phyloP scores from a whole-genome alignment of 2,888 invertebrate genomes.

The Cactoblastis cactorum region DNA sequence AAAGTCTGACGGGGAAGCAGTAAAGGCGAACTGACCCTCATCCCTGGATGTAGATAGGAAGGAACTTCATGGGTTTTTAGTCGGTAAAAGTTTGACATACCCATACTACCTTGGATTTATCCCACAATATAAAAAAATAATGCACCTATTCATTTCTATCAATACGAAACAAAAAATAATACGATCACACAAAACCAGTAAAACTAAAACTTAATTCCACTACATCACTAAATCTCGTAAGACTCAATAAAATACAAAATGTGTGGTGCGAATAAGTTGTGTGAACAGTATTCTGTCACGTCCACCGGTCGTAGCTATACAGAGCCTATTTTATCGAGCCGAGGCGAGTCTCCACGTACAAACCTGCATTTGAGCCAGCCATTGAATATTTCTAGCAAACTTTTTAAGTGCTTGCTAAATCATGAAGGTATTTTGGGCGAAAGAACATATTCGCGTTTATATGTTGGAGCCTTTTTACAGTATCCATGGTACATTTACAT shows the following conservation, averaged over 20 bases:
- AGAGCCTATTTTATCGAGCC: slow-evolving; percentile 13
- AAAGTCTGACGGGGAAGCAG: no score
- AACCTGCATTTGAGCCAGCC: slow-evolving; percentile 33
- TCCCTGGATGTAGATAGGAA: no score
- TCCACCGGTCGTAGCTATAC: neutral
- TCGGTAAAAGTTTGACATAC: no score
- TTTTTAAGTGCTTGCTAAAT: slow-evolving; percentile 44
- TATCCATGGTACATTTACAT: no score
- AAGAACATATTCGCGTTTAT: neutral
- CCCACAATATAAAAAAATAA: no score
- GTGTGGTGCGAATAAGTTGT: neutral
- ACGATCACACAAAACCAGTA: neutral
- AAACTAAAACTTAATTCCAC: neutral
- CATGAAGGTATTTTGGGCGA: slow-evolving; percentile 27
- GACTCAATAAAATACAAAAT: neutral
- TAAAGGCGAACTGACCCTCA: no score
- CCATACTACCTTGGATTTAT: no score
- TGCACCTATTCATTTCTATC: no score
- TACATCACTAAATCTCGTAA: neutral
- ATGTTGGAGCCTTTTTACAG: no score
- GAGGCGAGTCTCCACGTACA: slow-evolving; percentile 30
- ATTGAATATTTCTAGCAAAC: slow-evolving; percentile 46
- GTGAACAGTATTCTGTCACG: slow-evolving; percentile 3
- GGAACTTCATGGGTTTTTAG: no score
- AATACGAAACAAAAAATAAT: no score